Evolutionary conservation across 2,888 invertebrate species (phyloP), one percentile per base, ranked within the genome.

Genomic region (Herminia tarsipennalis): DNA sequence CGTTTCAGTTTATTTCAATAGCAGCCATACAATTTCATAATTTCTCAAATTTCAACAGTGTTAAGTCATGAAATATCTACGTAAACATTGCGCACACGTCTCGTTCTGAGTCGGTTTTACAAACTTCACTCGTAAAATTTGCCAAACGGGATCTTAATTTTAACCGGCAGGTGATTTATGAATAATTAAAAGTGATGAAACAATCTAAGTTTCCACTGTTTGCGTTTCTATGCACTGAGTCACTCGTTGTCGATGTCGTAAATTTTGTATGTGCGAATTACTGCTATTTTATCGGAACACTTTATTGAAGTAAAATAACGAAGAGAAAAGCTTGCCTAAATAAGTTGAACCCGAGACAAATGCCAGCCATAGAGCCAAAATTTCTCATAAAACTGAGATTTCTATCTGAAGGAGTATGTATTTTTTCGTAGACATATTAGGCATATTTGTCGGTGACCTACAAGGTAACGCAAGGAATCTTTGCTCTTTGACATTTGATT

Each of bases 121-220:
- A 66, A 76, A 78, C 61, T 74, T 70, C 52, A 58, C 64, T 77
- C 77, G 68, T 78, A 74, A 78, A 78, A 79, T 76, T 72, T 72
- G 51, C 70, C 66, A 71, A 74, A 71, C 69, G 68, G 67, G 59
- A 66, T 70, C 71, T 76, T 76, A 77, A 76, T 73, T 73, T 76
- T 72, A 78, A 76, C 70, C 64, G 68, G 50, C 59, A 63, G 64
- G 62, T 78, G 77, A 79, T 78, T 78, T 78, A 78, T 77, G 75
- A 73, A 72, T 73, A 73, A 76, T 78, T 76, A 79, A 73, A 71
- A 68, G 62, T 70, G 73, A 75, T 63, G 72, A 70, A 76, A 70
- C 63, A 71, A 61, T 64, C 48, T 43, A 61, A 69, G 67, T 69
- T 68, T 61, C 45, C 52, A 59, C 55, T 63, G 68, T 70, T 65